Conservation (phyloP, 1,140 invertebrate species). For the Helicoverpa armigera region DNA sequence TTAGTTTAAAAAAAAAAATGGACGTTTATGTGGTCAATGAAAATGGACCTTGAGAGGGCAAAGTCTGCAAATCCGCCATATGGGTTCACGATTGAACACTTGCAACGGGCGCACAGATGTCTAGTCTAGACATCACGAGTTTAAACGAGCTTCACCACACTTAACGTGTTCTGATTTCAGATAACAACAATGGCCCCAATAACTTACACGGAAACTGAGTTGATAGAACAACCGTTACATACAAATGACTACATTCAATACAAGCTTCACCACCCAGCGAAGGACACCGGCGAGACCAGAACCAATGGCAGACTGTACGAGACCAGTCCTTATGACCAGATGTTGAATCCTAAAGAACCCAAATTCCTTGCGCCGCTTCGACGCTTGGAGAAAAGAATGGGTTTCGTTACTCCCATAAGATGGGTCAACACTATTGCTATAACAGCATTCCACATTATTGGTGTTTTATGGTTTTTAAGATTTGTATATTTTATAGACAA, state of each 20-base stretch:
- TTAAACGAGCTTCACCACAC: too few species aligned
- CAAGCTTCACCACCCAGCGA: conserved; percentile 27
- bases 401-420: conserved; percentile 73
- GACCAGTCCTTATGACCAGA: conserved; percentile 57
- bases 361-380: conserved; percentile 64
- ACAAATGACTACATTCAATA: conserved; percentile 26
- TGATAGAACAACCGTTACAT: conserved; percentile 21
- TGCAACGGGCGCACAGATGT: too few species aligned
- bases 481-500: conserved; percentile 24
- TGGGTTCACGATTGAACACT: too few species aligned
- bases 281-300: conserved; percentile 10
- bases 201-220: conserved; percentile 53
- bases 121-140: too few species aligned
- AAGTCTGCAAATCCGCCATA: too few species aligned
- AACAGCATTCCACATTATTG: conserved; percentile 60
- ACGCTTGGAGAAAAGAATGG: conserved; percentile 71
- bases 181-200: conserved; percentile 54
- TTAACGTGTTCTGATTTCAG: conserved; percentile 45
- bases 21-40: too few species aligned
- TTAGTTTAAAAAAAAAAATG: too few species aligned
- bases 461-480: conserved; percentile 47
- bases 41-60: too few species aligned
- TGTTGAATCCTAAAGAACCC: conserved; percentile 61
- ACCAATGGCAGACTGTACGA: neutral
- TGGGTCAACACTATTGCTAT: conserved; percentile 70